Evolutionary conservation across 2,113 vertebrate genomes (phyloP).

Genomic region (Crotalus horridus): DNA sequence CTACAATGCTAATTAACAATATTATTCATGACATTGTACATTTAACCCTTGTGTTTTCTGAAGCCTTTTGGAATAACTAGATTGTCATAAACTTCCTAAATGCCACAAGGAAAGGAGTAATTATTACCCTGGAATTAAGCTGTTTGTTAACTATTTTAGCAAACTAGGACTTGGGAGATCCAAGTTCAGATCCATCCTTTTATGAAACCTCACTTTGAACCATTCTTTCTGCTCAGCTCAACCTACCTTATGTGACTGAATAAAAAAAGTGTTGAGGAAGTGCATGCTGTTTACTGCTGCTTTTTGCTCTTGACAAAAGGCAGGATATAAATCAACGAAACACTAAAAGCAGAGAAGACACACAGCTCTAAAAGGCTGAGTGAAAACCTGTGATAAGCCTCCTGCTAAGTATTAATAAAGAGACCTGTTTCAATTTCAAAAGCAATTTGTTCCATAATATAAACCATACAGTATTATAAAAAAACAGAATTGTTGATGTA

Average conservation of each 20-base stretch:
- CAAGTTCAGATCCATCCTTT: neutral
- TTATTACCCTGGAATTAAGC: neutral
- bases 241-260: neutral
- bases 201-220: neutral
- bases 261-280: neutral
- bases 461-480: neutral
- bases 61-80: neutral
- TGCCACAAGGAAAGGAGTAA: neutral
- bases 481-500: neutral
- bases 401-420: neutral
- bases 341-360: neutral
- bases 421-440: neutral
- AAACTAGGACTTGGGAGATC: neutral
- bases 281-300: neutral
- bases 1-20: neutral
- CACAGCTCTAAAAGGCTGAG: neutral
- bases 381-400: neutral
- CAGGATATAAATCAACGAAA: neutral
- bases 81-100: neutral
- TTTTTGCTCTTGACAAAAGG: neutral
- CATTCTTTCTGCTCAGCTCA: neutral
- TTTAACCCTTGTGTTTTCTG: neutral
- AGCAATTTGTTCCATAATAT: neutral
- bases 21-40: neutral
- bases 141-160: neutral